Evolutionary conservation across 1,140 invertebrate genomes (phyloP), one percentile per base, ranked within the genome.

Genomic region (Atta texana): DNA sequence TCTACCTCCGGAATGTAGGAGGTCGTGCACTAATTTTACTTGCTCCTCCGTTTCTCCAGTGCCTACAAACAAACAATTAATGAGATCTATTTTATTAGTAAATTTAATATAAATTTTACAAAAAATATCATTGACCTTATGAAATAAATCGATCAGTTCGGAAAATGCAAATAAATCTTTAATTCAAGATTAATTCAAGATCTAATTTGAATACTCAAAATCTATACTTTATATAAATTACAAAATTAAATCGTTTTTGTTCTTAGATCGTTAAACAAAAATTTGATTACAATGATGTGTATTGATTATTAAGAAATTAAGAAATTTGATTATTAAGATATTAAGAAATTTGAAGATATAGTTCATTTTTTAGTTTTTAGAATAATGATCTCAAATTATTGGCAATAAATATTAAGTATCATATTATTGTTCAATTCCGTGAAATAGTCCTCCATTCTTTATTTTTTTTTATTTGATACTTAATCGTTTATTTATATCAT

Each of bases 1-100:
- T 90, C 93, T 96, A 97, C 97, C 97, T 96, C 97, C 97, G 93
- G 98, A 98, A 96, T 98, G 97, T 92, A 98, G 96, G 94, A 98
- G 97, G 95, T 98, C 98, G 96, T 98, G 97, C 86, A 97, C 98
- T 93, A 98, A 95, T 95, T 97, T 96, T 57, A 97, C 96, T 95
- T 98, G 97, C 94, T 98, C 98, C 88, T 96, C 96, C 88, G 97
- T 97, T 93, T 97, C 96, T 88, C 97, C 97, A 94, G 96, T 96
- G 93, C 97, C 97, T 97, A 93, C 51, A 93, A 94, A 90, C n/a
- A 90, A 90, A 88, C 24, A 31, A 49, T 72, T n/a, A 2, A 72
- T 90, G 10, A 89, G 21, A 21, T 59, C 21, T 44, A 34, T 31
- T 28, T 71, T 12, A 2, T 72, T n/a, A 82, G 5, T 7, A 57